Conservation (phyloP, 2,113 vertebrate genomes). For the Mesocricetus auratus region DNA sequence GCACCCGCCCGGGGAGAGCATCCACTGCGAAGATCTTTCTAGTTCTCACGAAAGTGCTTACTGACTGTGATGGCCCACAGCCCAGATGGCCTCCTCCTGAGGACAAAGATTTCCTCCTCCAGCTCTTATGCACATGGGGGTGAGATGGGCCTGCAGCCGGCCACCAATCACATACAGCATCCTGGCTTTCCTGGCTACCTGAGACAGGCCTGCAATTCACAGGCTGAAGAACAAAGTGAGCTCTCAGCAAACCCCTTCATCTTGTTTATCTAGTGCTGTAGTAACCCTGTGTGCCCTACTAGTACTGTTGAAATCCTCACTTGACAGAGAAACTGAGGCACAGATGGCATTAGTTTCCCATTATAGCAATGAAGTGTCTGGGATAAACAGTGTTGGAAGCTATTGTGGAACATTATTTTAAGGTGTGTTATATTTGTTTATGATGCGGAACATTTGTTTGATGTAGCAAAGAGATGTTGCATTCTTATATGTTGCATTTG, state of each 20-base stretch:
- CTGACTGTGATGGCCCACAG: slow-evolving; percentile 46
- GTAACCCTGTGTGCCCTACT: neutral
- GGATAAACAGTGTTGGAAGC: no score
- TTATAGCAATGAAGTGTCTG: neutral
- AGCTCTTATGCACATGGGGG: neutral
- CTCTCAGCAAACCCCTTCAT: neutral
- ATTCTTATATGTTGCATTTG: no score
- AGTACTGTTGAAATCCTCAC: neutral
- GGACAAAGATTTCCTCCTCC: slow-evolving; percentile 33
- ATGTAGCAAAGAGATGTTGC: no score
- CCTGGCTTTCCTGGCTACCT: neutral
- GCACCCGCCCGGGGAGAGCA: neutral
- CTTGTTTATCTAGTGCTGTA: neutral
- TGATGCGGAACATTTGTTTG: no score
- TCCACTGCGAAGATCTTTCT: slow-evolving; percentile 37
- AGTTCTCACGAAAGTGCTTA: slow-evolving; percentile 54
- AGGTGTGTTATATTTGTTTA: no score
- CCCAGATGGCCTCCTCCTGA: slow-evolving; percentile 1
- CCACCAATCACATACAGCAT: neutral
- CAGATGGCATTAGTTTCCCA: neutral
- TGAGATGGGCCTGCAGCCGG: neutral
- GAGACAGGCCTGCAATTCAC: neutral
- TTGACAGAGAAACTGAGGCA: neutral
- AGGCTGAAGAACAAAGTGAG: neutral
- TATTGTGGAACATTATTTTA: no score